These are phyloP conservation scores for Hirtodrosophila trivittata DNA, from an alignment of 2,888 invertebrate genomes.

Conservation along the genomic window DNA sequence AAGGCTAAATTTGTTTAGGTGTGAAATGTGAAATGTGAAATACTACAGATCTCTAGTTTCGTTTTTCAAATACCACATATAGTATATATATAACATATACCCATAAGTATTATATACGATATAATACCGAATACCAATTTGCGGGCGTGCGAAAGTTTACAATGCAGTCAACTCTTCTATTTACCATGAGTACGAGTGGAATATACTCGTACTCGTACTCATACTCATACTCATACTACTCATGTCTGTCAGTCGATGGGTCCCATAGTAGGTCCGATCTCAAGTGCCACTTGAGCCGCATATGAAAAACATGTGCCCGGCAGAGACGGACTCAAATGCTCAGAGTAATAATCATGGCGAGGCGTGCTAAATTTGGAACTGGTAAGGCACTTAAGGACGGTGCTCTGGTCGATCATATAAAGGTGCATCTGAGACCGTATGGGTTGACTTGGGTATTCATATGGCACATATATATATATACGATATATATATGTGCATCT, in stretches of 20 bases:
- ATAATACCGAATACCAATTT: too few relatives aligned
- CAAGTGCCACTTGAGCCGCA: slow-evolving; percentile 73
- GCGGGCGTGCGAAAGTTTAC: slow-evolving; percentile 51
- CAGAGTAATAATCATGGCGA: slow-evolving; percentile 60
- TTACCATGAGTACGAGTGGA: not conserved
- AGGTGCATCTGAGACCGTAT: slow-evolving; percentile 13
- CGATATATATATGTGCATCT: not conserved
- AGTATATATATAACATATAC: not conserved
- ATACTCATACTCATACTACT: not conserved
- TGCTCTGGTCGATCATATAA: slow-evolving; percentile 9
- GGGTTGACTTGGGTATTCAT: slow-evolving; percentile 1
- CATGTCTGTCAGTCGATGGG: slow-evolving; percentile 4
- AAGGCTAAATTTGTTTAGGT: slow-evolving; percentile 53
- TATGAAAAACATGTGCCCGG: slow-evolving; percentile 66
- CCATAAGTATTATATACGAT: not conserved
- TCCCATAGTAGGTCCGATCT: slow-evolving; percentile 31
- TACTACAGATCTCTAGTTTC: slow-evolving; percentile 7
- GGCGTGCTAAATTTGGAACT: slow-evolving; percentile 69
- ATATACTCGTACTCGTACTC: not conserved
- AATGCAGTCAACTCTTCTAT: slow-evolving; percentile 8
- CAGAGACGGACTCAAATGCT: slow-evolving; percentile 43
- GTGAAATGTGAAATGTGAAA: slow-evolving; percentile 33
- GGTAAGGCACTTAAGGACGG: slow-evolving; percentile 42
- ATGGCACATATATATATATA: not conserved
- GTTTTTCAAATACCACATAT: not conserved